Base-by-base conservation (phyloP, 1,140 invertebrate genomes). In the Leptoteleia sp. region DNA sequence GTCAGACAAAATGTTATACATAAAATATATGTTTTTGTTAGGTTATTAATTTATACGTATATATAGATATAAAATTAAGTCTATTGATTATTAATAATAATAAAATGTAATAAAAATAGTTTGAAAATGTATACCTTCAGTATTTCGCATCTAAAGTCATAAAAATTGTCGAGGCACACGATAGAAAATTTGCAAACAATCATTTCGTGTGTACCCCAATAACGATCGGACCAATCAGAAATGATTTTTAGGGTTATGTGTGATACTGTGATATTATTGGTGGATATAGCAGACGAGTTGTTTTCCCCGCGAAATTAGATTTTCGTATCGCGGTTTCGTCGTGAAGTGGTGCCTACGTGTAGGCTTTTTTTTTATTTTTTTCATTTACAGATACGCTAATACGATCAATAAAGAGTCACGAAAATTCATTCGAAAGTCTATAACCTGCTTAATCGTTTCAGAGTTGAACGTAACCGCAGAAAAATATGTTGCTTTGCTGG, bases 401-500 rank as follows among this genome's bases (percentile, higher is more conserved):
- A 33, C 61, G 54, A 59, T 75, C 54, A 65, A 75, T 75, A 65
- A 65, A 61, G 16, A 48, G 33, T 4, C 38, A 19, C 22, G 19
- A 47, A 67, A 75, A 54, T 54, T 3, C 16, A 17, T 65, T 59
- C 52, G 17, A 61, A 75, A 67, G 61, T 67, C 37, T 48, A 12
- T 9, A 54, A 7, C 31, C 29, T 8, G 37, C 35, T 52, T 4
- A 8, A 1, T 27, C 12, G 1, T 8, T 13, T n/a, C 29, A 31
- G n/a, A 64, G n/a, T 52, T 62, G 52, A 65, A 65, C 61, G 70
- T 13, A 59, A 25, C 61, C 50, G 29, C 40, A 17, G 8, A 45
- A 72, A 72, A 72, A 38, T 55, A 48, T 40, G 55, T n/a, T n/a
- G 29, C 29, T 37, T 19, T 11, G 1, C 4, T 5, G 1, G 47